Evolutionary conservation across 35 echinoderm and acorn worm species (phyloP), one percentile per base, ranked within the genome.

Genomic region (Amphiura filiformis): DNA sequence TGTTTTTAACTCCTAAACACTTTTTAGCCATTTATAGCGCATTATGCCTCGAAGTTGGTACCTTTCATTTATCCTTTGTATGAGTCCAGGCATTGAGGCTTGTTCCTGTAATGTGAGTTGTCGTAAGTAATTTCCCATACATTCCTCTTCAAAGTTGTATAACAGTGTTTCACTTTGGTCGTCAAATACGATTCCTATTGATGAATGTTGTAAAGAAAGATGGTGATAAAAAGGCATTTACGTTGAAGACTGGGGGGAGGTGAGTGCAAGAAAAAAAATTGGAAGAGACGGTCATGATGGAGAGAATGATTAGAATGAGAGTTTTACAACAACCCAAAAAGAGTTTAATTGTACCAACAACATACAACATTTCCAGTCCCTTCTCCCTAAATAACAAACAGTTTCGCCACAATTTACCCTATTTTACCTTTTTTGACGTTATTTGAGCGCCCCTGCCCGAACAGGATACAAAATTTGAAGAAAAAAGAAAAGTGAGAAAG

Each of bases 61-160:
- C 61, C 61, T 70, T 70, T 70, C 61, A n/a, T 70, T 70, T 70
- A 84, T 81, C 36, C 90, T 38, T 32, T 92, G 90, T 9, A 92
- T 77, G 0, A 83, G 86, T 31, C 90, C 85, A n/a, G 78, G 34
- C 38, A 87, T 26, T 26, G 84, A 87, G 0, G 90, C 84, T 57
- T 92, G 90, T n/a, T 86, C 65, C n/a, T 81, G 78, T 12, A 92
- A 31, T 7, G 78, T 39, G 37, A 87, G 78, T 78, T 87, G 90
- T 26, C 85, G 78, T 0, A 92, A 23, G 61, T 30, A 47, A 17
- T 47, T 47, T 47, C 4, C 61, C 26, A 91, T 81, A 37, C 92
- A 91, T 34, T 93, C 87, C 36, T 97, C 95, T 64, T 93, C 92
- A 86, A 97, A 97, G 76, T 81, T 93, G 41, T 93, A 92, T 1